Evolutionary conservation across 2,888 invertebrate genomes (phyloP).

Genomic region (Pasiphila rectangulata): DNA sequence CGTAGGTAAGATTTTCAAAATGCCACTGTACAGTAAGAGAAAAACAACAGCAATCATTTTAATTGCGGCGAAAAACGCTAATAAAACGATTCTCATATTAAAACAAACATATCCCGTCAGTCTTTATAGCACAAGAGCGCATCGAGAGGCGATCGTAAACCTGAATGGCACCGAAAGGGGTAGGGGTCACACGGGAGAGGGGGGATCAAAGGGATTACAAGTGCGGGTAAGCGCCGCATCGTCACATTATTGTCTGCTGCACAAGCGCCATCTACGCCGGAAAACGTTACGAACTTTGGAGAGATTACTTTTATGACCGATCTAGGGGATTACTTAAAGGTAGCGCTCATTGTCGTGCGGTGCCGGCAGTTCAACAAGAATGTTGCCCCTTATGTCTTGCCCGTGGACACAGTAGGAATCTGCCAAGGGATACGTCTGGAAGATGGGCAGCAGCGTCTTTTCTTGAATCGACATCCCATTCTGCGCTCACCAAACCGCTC

Average conservation of each 20-base stretch:
- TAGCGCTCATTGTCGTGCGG: too few species aligned
- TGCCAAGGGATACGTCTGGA: too few species aligned
- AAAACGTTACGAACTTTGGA: background rate
- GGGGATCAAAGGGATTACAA: slow-evolving; percentile 27
- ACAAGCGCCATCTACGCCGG: background rate
- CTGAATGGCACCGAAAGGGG: slow-evolving; percentile 14
- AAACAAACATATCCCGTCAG: slow-evolving; percentile 3
- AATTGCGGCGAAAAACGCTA: background rate
- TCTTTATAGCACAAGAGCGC: slow-evolving; percentile 7
- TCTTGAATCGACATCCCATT: too few species aligned
- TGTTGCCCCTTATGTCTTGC: too few species aligned
- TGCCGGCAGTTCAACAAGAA: too few species aligned
- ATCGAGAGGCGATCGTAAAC: slow-evolving; percentile 29
- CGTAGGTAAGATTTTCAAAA: background rate
- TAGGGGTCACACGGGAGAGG: slow-evolving; percentile 2
- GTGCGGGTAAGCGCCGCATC: slow-evolving; percentile 20
- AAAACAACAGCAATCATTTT: too few species aligned
- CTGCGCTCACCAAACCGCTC: too few species aligned
- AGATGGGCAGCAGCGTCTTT: too few species aligned
- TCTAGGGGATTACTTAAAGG: too few species aligned
- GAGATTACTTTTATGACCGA: background rate
- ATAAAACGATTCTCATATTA: background rate
- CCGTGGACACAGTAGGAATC: too few species aligned
- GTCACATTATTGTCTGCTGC: slow-evolving; percentile 27
- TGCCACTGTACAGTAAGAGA: too few species aligned